Percentiles rank a stretch among this genome's conserved stretches.
phyloP scores from a whole-genome alignment of 2,797 vertebrate genomes.

The Brotula barbata region DNA sequence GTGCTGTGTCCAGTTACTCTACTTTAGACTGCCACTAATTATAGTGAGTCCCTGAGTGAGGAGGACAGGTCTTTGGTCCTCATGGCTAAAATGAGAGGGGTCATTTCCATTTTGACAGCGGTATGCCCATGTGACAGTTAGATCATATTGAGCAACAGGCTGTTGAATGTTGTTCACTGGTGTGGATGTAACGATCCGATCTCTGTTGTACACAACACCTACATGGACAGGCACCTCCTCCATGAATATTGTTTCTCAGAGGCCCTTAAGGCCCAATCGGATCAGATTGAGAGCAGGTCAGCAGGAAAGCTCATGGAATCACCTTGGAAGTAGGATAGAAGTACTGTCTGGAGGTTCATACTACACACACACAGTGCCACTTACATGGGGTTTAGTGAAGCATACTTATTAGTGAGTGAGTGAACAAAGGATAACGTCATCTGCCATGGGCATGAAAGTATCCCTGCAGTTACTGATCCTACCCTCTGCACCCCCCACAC shows the following conservation, averaged over 20 bases:
- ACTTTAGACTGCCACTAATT: constrained; percentile 53
- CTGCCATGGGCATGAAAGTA: constrained; percentile 27
- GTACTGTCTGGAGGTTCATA: constrained; percentile 9
- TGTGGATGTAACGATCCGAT: constrained; percentile 14
- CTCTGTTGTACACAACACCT: constrained; percentile 35
- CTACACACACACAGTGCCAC: constrained; percentile 7
- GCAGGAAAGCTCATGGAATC: no score
- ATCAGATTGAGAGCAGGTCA: no score
- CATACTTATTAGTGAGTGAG: constrained; percentile 12
- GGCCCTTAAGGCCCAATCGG: neutral
- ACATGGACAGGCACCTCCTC: neutral
- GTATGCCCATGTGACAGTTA: constrained; percentile 72
- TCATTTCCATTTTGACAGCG: constrained; percentile 71
- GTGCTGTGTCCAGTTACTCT: constrained; percentile 25
- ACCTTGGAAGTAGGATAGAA: no score
- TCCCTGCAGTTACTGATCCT: constrained; percentile 23
- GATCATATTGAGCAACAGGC: constrained; percentile 62
- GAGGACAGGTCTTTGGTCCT: constrained; percentile 43
- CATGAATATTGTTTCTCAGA: neutral
- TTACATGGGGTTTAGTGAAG: neutral
- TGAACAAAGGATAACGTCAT: constrained; percentile 41
- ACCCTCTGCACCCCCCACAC: neutral
- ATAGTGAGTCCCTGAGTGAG: constrained; percentile 44
- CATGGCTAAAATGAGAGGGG: constrained; percentile 61
- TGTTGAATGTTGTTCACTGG: constrained; percentile 34